Conservation (phyloP, 2,888 invertebrate species). For the Megastigmus dorsalis region DNA sequence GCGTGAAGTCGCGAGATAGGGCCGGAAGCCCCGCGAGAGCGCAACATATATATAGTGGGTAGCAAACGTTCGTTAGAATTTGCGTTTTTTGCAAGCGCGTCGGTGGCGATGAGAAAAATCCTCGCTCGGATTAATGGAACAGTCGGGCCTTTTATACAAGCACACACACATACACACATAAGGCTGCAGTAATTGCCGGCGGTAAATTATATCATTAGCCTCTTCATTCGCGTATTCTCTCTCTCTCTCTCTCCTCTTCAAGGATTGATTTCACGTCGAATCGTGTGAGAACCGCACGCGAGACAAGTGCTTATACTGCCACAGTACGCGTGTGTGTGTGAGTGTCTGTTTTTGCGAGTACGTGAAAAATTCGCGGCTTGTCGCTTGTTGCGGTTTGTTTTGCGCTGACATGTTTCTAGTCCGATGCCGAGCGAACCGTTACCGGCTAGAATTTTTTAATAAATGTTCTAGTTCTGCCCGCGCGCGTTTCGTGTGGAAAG, state of each 20-base stretch:
- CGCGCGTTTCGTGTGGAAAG: no score
- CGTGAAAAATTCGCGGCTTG: no score
- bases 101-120: slow-evolving; percentile 42
- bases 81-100: slow-evolving; percentile 23
- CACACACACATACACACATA: background rate
- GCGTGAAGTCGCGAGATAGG: background rate
- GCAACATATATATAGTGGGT: no score
- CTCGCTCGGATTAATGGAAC: slow-evolving; percentile 38
- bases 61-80: slow-evolving; percentile 39
- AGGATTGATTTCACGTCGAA: slow-evolving; percentile 41
- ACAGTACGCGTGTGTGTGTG: no score
- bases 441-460: no score
- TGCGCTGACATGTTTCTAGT: no score
- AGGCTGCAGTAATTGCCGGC: background rate
- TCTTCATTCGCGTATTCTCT: background rate
- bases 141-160: no score
- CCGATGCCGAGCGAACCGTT: no score
- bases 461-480: no score
- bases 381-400: no score
- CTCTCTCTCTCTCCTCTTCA: background rate
- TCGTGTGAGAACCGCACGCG: background rate
- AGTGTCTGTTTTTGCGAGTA: no score
- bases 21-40: slow-evolving; percentile 15
- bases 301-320: no score
- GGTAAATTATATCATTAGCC: slow-evolving; percentile 44